A percentile compares a stretch with the other conserved stretches of the same genome.
These are phyloP conservation scores for Tromatobia lineatoria DNA, from an alignment of 2,888 invertebrate genomes.

Conservation along the genomic window DNA sequence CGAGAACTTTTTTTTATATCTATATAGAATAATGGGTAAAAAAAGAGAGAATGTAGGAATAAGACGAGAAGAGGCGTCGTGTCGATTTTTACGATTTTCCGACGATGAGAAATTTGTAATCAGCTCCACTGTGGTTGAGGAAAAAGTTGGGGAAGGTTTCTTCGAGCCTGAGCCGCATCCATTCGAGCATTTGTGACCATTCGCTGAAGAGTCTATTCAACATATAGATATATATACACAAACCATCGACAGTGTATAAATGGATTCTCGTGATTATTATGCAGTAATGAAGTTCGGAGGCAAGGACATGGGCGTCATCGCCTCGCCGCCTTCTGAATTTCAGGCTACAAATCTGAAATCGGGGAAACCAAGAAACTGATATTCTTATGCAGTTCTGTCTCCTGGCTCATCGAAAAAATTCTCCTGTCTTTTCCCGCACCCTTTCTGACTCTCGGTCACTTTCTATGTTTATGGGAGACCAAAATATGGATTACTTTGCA, in stretches of 20 bases:
- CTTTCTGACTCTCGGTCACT: background rate
- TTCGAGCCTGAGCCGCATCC: background rate
- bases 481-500: background rate
- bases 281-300: conserved; percentile 8
- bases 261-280: conserved; percentile 30
- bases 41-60: conserved; percentile 31
- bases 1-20: conserved; percentile 51
- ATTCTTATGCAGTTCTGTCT: background rate
- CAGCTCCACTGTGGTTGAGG: conserved; percentile 21
- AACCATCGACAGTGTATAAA: conserved; percentile 22
- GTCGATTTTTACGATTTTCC: conserved; percentile 46
- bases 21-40: conserved; percentile 35
- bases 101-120: conserved; percentile 47
- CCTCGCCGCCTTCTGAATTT: background rate
- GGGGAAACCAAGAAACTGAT: background rate
- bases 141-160: conserved; percentile 19
- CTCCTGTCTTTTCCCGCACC: background rate
- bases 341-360: background rate
- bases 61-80: conserved; percentile 18
- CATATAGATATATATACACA: background rate
- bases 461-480: background rate
- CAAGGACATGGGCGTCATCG: background rate
- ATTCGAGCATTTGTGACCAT: conserved; percentile 32
- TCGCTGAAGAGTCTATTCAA: background rate
- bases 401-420: background rate